Evolutionary conservation across 2,888 invertebrate species (phyloP), one percentile per base, ranked within the genome.

Genomic region (Drosophila maculinotata): DNA sequence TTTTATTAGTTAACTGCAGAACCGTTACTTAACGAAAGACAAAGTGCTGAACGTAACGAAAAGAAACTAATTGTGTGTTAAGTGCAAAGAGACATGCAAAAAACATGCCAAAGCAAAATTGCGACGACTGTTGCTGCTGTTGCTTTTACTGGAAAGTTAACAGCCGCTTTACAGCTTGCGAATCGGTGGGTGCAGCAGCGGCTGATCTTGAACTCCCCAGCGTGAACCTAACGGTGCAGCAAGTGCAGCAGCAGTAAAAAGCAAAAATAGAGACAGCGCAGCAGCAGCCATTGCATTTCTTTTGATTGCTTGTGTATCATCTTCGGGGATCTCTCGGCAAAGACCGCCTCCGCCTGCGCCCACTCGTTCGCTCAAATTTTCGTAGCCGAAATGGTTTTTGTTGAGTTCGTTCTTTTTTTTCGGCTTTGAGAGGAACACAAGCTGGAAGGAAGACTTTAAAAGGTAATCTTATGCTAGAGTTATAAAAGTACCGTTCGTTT

Each of bases 281-380:
- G 41, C 62, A n/a, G 60, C 56, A 62, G 30, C 44, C 59, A 60
- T 75, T 80, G 85, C 85, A 80, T 85, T 85, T 77, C 80, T 83
- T 85, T 85, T 87, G 86, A 87, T 86, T 87, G 83, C 83, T 85
- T 85, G 79, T 83, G 87, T 81, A 85, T 87, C 85, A 86, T 83
- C 81, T 75, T 77, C 68, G 76, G 76, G 74, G 63, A 81, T 81
- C 80, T 71, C 84, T 72, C 47, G 53, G 72, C 60, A 73, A 56
- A 56, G 56, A 41, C 51, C 69, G 71, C 59, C 65, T 67, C 45
- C 60, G 52, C 59, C 51, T 44, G 62, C 77, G 76, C 80, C 76
- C 76, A 78, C 79, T 72, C 75, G 38, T 68, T 44, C 62, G 69
- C 25, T 60, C 58, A 72, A 68, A 58, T 65, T 76, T 72, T 78